Evolutionary conservation across 2,797 vertebrate species (phyloP), one percentile per base, ranked within the genome.

Genomic region (Echeneis naucrates): DNA sequence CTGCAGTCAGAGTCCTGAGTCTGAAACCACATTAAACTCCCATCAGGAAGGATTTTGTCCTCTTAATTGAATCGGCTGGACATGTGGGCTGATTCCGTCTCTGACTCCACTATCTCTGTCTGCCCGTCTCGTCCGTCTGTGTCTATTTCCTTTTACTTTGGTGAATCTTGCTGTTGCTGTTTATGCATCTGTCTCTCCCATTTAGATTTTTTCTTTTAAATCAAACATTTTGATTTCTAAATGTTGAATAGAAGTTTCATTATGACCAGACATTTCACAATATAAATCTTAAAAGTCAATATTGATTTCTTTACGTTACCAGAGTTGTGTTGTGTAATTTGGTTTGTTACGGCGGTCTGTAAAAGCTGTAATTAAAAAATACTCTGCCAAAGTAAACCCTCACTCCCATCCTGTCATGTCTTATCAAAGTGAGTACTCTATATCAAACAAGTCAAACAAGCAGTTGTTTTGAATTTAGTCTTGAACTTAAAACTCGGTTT

Each of bases 1-100:
- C 56, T 42, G 38, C 17, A 30, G 51, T 56, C 45, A 24, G 47
- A 66, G 68, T 82, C 63, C 53, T 72, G 33, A 2, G 21, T 42
- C 27, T 33, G 50, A 78, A 81, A 81, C 75, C 23, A 38, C 54
- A 67, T 86, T 80, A 84, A 68, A 67, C 55, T 32, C 51, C 71
- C 51, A 8, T 67, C 69, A 82, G 72, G 82, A 78, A 67, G 62
- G 68, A 58, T 80, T 66, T 40, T 33, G 69, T 79, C 54, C 17
- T 47, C n/a, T 37, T 79, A 67, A 85, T 70, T 76, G n/a, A 80
- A 87, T 72, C 37, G 50, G 42, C 16, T 67, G 0, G 0, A 26
- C 35, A 12, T 65, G 78, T 79, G 67, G 61, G 68, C 40, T 4
- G 68, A 60, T 79, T 73, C 63, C 64, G 60, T 37, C 4, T 16